Evolutionary conservation across 2,888 invertebrate species (phyloP), one percentile per base, ranked within the genome.

Genomic region (Oasisia sp.): DNA sequence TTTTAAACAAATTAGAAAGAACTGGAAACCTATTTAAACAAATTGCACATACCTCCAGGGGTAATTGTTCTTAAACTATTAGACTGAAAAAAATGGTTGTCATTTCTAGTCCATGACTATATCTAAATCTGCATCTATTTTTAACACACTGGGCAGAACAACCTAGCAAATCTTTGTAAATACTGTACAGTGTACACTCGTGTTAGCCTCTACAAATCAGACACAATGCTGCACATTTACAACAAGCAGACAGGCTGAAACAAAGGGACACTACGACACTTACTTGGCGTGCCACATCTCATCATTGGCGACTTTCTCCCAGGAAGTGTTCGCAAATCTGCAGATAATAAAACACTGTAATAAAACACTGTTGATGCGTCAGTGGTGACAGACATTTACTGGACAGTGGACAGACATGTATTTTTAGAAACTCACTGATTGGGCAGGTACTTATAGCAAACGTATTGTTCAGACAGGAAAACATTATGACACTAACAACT

Each of bases 231-330:
- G 27, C 19, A 74, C 0, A 19, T 27, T 74, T 74, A 19, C 44
- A 90, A 12, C 90, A 38, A n/a, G 92, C 50, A 91, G 44, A n/a
- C 32, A n/a, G 44, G 45, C 9, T 45, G 38, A 91, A 19, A 32
- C 19, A 32, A 58, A 89, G 27, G 32, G n/a, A 32, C 0, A 38
- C 3, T 32, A 32, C 4, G 89, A 44, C 27, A 94, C 95, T 94
- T 94, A 96, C 96, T 95, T 95, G 0, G 96, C 95, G 93, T 95
- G 94, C 96, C 96, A 96, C 95, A 96, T 96, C 93, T 96, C 96
- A 93, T 95, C 95, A 91, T 95, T 95, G 14, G 95, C 96, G 8
- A 96, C 95, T 92, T 95, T 94, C 92, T 96, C 96, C 96, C 96
- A 96, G 0, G 95, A 94, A 44, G 94, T 95, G 9, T 93, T 93